Evolutionary conservation across 1,140 invertebrate species (phyloP).

Genomic region (Drosophila kohkoa): DNA sequence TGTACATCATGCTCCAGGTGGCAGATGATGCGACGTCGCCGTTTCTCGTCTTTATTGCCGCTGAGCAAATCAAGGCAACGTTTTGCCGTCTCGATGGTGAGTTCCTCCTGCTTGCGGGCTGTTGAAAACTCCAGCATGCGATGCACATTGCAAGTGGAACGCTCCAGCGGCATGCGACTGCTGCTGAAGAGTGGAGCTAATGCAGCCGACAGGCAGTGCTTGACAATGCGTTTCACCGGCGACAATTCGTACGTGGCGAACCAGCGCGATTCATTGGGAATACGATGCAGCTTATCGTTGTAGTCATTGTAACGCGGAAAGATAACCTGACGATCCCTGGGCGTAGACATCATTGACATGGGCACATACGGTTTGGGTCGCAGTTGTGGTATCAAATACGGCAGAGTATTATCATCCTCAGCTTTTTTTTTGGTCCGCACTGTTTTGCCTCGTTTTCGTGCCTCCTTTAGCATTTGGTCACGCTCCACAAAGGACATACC

Average conservation of each 20-base stretch:
- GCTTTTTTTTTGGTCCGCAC: not conserved
- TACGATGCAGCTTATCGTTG: slow-evolving; percentile 10
- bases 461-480: no score
- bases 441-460: not conserved
- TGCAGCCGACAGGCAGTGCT: slow-evolving; percentile 19
- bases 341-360: not conserved
- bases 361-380: slow-evolving; percentile 31
- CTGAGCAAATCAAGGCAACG: not conserved
- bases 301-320: slow-evolving; percentile 18
- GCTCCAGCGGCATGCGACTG: not conserved
- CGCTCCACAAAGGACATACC: not conserved
- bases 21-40: slow-evolving; percentile 5
- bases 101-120: slow-evolving; percentile 3
- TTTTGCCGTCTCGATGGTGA: not conserved
- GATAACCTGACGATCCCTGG: not conserved
- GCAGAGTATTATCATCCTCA: not conserved
- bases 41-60: not conserved
- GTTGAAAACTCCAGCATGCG: slow-evolving; percentile 13
- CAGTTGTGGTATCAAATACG: slow-evolving; percentile 34
- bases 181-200: slow-evolving; percentile 24
- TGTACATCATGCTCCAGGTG: slow-evolving; percentile 53
- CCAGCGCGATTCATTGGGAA: slow-evolving; percentile 41
- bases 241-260: slow-evolving; percentile 37
- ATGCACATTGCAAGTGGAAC: slow-evolving; percentile 22
- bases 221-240: slow-evolving; percentile 32